phyloP scores from a whole-genome alignment of 2,888 invertebrate genomes.

The Eudemis profundana region DNA sequence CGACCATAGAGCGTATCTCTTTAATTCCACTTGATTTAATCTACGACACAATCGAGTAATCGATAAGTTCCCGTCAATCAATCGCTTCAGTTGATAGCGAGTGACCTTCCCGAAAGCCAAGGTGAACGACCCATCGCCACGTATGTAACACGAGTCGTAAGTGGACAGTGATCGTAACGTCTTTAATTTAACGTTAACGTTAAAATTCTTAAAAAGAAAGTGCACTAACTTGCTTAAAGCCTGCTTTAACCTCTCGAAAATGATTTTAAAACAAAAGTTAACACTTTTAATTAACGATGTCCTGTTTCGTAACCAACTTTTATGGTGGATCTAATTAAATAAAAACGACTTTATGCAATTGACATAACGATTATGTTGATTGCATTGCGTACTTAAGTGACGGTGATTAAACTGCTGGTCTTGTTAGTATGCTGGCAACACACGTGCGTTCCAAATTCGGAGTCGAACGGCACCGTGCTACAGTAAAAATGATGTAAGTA shows the following conservation, averaged over 20 bases:
- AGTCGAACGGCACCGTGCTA: constrained; percentile 15
- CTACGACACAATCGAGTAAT: constrained; percentile 40
- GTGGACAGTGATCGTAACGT: constrained; percentile 23
- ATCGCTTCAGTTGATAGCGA: constrained; percentile 35
- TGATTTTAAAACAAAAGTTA: constrained; percentile 31
- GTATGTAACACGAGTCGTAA: constrained; percentile 27
- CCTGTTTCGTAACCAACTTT: constrained; percentile 25
- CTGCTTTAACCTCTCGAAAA: constrained; percentile 18
- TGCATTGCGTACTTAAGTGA: constrained; percentile 14
- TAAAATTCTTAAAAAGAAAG: constrained; percentile 41
- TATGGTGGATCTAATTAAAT: constrained; percentile 8
- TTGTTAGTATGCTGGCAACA: constrained; percentile 60
- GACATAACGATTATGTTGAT: constrained; percentile 37
- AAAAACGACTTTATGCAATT: constrained; percentile 37
- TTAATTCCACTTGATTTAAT: constrained; percentile 41
- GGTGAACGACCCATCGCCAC: constrained; percentile 45
- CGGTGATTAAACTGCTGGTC: constrained; percentile 34
- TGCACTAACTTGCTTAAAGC: constrained; percentile 7
- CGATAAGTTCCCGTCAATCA: constrained; percentile 44
- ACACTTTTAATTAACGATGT: constrained; percentile 38
- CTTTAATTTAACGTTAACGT: constrained; percentile 26
- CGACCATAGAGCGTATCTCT: constrained; percentile 32
- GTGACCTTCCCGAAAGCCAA: constrained; percentile 46
- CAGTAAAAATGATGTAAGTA: constrained; percentile 19
- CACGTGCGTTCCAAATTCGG: constrained; percentile 63